These are phyloP conservation scores for Congeria kusceri DNA, from an alignment of 2,888 invertebrate species.

Conservation along the genomic window DNA sequence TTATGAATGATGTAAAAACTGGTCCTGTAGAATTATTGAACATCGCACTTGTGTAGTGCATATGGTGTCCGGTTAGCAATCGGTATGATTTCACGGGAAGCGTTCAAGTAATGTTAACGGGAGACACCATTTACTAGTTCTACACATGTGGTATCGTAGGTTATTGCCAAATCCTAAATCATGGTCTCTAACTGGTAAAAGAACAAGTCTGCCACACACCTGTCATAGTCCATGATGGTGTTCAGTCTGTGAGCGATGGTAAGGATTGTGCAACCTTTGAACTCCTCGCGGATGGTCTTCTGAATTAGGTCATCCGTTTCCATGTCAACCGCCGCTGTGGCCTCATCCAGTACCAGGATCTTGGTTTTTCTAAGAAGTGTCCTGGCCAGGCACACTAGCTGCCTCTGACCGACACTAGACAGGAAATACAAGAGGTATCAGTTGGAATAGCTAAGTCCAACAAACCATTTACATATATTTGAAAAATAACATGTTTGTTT, in stretches of 20 bases:
- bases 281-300: constrained; percentile 92
- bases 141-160: too few species aligned
- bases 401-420: constrained; percentile 70
- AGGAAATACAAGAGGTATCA: not conserved
- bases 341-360: constrained; percentile 81
- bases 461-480: not conserved
- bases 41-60: too few species aligned
- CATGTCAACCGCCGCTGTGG: constrained; percentile 81
- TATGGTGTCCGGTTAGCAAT: too few species aligned
- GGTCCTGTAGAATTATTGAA: too few species aligned
- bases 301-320: constrained; percentile 94
- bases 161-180: too few species aligned
- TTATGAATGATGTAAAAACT: too few species aligned
- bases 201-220: constrained; percentile 38
- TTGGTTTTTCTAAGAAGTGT: constrained; percentile 76
- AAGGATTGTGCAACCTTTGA: constrained; percentile 93
- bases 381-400: constrained; percentile 71
- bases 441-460: not conserved
- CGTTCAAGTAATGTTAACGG: too few species aligned
- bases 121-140: too few species aligned
- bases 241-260: constrained; percentile 96
- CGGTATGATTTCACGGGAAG: too few species aligned
- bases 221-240: constrained; percentile 94
- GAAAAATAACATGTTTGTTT: too few species aligned
- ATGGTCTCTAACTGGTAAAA: too few species aligned